A percentile compares a stretch with the other conserved stretches of the same genome.
These are phyloP conservation scores for Agonopterix arenella DNA, from an alignment of 2,888 invertebrate species.

Conservation along the genomic window DNA sequence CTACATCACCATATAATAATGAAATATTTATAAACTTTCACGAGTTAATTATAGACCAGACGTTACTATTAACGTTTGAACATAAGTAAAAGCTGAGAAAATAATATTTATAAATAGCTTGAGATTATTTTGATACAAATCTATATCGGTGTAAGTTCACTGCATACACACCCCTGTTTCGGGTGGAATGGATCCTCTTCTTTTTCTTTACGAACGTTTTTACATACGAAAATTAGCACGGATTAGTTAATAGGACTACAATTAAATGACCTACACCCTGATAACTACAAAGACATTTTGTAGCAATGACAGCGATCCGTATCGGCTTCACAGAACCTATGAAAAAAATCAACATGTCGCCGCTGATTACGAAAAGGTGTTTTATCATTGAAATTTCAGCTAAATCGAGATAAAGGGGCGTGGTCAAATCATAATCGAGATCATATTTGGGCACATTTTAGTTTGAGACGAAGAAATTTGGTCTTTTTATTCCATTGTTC, in stretches of 20 bases:
- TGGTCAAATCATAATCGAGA: constrained; percentile 46
- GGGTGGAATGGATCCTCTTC: constrained; percentile 71
- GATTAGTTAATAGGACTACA: constrained; percentile 63
- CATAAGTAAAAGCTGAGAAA: constrained; percentile 77
- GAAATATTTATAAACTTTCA: constrained; percentile 77
- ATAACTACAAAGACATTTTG: constrained; percentile 76
- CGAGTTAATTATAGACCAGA: constrained; percentile 74
- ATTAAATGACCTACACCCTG: constrained; percentile 75
- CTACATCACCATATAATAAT: constrained; percentile 63
- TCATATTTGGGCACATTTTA: constrained; percentile 7
- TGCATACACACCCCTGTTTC: constrained; percentile 74
- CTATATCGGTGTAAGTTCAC: constrained; percentile 68
- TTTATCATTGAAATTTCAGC: constrained; percentile 60
- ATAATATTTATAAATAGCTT: constrained; percentile 79
- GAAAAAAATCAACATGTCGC: constrained; percentile 77
- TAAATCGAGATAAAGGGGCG: constrained; percentile 45
- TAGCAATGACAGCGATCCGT: constrained; percentile 74
- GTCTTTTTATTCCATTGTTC: background rate
- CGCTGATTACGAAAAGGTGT: constrained; percentile 61
- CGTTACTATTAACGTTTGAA: constrained; percentile 76
- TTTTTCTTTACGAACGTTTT: constrained; percentile 55
- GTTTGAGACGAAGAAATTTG: background rate
- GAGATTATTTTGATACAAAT: constrained; percentile 76
- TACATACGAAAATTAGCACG: constrained; percentile 64
- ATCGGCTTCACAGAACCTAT: constrained; percentile 76